Evolutionary conservation across 2,888 invertebrate genomes (phyloP), one percentile per base, ranked within the genome.

Genomic region (Priocnemis perturbator): DNA sequence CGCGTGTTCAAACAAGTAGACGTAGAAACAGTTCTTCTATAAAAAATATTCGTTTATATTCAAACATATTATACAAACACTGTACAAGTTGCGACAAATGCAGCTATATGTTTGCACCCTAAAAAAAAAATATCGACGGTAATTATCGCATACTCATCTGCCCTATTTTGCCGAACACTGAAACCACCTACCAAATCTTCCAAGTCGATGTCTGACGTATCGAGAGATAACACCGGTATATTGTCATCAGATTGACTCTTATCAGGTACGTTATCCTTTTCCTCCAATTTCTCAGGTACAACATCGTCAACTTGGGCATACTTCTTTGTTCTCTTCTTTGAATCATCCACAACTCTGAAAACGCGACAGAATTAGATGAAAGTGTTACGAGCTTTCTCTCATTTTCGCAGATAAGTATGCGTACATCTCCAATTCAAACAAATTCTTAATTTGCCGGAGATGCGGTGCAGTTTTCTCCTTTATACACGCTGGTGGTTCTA

Each of bases 401-500:
- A 9, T 37, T 37, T 37, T 37, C 11, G 37, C 11, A 37, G 37
- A 3, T 11, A 3, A 37, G 37, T 11, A 11, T 47, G 11, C 17
- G 11, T 26, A 15, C 44, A 67, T 21, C 52, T 70, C 52, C 14
- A 79, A 64, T 0, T 68, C 71, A 45, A 85, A 85, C 53, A 81
- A 52, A 19, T 68, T 30, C 21, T 71, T 64, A 4, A 86, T 69
- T 30, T 20, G 67, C 3, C 80, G 48, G 2, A 78, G 3, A 44
- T 57, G 44, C 0, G 52, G 60, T 56, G 75, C 59, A 4, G 71
- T 69, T 52, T 67, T 77, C 7, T 67, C 59, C 62, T 57, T 72
- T 3, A 81, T 17, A 0, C 57, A 60, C 17, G 77, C 70, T 3
- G 83, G 82, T 19, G 60, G 65, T 45, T 67, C 68, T 3, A 86